Base-by-base conservation (phyloP, 1,140 invertebrate species). In the Pogonomyrmex californicus region DNA sequence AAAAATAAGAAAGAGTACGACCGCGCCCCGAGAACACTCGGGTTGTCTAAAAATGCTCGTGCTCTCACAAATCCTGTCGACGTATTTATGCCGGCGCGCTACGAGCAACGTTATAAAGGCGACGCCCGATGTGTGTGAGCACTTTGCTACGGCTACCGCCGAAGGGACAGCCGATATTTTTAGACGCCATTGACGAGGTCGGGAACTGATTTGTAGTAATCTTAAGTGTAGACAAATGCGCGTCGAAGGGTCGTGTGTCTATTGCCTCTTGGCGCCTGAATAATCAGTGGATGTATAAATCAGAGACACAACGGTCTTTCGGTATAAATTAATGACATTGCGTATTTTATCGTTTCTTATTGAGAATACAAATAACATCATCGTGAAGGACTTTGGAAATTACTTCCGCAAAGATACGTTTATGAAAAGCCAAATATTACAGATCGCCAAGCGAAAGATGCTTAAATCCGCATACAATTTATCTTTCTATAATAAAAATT, bases 31-130 rank as follows among this genome's bases (percentile, higher is more conserved):
- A 44, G 51, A 87, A 70, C 51, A 6, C 44, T 44, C 38, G 23
- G 38, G 6, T 49, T 86, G 17, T 70, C 85, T 54, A 87, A 83
- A 86, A 75, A 38, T 41, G 79, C 36, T 9, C 49, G 14, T n/a
- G 58, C 85, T 86, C 76, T 90, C 75, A 91, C 89, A 91, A 91
- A 88, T 91, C 89, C 63, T 36, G 86, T 49, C 71, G 90, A 88
- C 78, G 60, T 87, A 87, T 91, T 91, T 91, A 91, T 85, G 85
- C 76, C 54, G 60, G 33, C 66, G 10, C 78, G 82, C 23, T 23
- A 23, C 23, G 23, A 23, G 23, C 23, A 23, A 23, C 23, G 23
- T 23, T 23, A 23, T 86, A 62, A 90, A 85, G 71, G 41, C 44
- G 65, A 65, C 56, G 63, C 58, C 10, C 56, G 38, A 38, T 38